Conservation (phyloP, 2,888 invertebrate genomes). For the Nesidiocoris tenuis region DNA sequence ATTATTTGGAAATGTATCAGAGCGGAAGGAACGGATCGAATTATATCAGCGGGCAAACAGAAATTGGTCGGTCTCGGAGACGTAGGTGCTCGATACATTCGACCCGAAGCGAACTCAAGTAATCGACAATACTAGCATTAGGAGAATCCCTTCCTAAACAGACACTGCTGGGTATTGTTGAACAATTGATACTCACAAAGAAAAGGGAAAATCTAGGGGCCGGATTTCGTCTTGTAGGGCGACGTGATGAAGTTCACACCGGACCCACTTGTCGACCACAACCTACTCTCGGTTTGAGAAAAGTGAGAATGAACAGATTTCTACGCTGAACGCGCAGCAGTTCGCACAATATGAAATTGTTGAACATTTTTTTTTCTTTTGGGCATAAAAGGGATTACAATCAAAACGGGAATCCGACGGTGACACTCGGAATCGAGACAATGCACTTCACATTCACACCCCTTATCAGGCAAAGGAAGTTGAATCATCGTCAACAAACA, state of each 20-base stretch:
- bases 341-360: background rate
- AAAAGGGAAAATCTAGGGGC: background rate
- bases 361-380: too few relatives aligned
- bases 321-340: background rate
- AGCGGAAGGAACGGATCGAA: too few relatives aligned
- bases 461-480: background rate
- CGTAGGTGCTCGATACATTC: too few relatives aligned
- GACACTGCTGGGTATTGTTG: background rate
- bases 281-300: background rate
- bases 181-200: background rate
- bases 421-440: background rate
- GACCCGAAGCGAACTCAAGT: too few relatives aligned
- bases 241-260: background rate
- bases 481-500: background rate
- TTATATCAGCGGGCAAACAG: too few relatives aligned
- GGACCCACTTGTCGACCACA: background rate
- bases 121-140: too few relatives aligned
- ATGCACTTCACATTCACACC: conserved; percentile 1
- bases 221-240: background rate
- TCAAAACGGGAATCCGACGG: background rate
- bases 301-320: background rate
- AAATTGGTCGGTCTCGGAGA: too few relatives aligned
- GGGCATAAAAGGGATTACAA: background rate
- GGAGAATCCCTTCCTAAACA: too few relatives aligned
- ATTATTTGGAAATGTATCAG: too few relatives aligned